Conservation (phyloP, 2,888 invertebrate species). For the Parthenolecanium corni region DNA sequence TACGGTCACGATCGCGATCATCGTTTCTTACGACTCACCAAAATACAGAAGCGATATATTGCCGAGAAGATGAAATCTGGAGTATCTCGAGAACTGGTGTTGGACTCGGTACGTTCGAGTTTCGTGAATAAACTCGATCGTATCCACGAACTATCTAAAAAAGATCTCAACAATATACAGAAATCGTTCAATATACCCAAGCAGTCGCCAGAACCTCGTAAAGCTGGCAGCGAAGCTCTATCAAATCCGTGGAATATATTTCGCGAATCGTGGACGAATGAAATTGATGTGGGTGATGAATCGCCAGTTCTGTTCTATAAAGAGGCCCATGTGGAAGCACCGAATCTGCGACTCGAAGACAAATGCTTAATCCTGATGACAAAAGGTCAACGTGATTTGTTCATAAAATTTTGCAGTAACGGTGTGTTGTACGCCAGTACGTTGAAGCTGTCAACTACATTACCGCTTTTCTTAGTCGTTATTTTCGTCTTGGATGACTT, state of each 20-base stretch:
- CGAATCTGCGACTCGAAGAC: neutral
- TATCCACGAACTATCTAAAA: constrained; percentile 31
- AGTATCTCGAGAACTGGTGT: constrained; percentile 31
- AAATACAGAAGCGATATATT: constrained; percentile 29
- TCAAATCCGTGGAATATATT: constrained; percentile 13
- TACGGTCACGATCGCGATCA: constrained; percentile 31
- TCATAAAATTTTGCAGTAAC: constrained; percentile 28
- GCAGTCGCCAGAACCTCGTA: constrained; percentile 1
- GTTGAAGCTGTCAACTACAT: constrained; percentile 3
- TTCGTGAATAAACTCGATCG: constrained; percentile 31
- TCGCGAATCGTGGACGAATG: neutral
- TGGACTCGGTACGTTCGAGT: constrained; percentile 31
- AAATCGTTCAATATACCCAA: constrained; percentile 11
- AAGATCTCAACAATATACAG: constrained; percentile 32
- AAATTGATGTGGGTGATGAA: constrained; percentile 16
- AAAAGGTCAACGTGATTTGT: constrained; percentile 29
- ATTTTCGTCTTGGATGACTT: constrained; percentile 32
- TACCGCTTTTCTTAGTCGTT: constrained; percentile 29
- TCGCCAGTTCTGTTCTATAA: constrained; percentile 16
- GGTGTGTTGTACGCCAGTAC: constrained; percentile 29
- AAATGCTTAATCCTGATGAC: constrained; percentile 31
- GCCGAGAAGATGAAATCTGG: constrained; percentile 31
- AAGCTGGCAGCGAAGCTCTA: neutral
- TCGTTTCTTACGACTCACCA: constrained; percentile 29
- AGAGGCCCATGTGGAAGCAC: neutral